phyloP scores from a whole-genome alignment of 2,888 invertebrate genomes.

The Lapara coniferarum region DNA sequence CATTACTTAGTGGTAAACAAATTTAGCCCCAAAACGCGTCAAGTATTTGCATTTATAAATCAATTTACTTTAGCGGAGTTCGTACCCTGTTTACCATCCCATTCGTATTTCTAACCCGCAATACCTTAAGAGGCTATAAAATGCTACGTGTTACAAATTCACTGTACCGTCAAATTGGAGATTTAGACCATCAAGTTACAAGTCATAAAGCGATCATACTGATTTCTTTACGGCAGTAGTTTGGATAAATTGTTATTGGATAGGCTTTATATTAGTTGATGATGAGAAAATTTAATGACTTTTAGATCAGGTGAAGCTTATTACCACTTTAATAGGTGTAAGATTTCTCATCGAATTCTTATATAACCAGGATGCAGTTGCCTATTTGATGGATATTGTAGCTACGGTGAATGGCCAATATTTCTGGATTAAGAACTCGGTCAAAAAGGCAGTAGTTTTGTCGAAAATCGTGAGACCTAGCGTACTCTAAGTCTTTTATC shows the following conservation, averaged over 20 bases:
- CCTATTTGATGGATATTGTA: too few relatives aligned
- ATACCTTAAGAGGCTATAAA: conserved; percentile 24
- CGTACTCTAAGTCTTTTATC: too few relatives aligned
- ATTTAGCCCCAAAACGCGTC: conserved; percentile 24
- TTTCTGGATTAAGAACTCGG: too few relatives aligned
- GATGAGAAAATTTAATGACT: not conserved
- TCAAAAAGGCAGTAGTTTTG: too few relatives aligned
- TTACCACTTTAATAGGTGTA: too few relatives aligned
- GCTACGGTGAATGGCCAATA: too few relatives aligned
- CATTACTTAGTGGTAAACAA: conserved; percentile 28
- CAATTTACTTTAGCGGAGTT: conserved; percentile 2
- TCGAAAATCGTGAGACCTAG: too few relatives aligned
- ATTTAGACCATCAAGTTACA: not conserved
- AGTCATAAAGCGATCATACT: conserved; percentile 5
- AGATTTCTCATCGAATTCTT: too few relatives aligned
- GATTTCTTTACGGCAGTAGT: not conserved
- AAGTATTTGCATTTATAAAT: conserved; percentile 22
- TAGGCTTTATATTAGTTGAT: not conserved
- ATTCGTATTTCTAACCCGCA: conserved; percentile 14
- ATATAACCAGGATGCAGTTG: too few relatives aligned
- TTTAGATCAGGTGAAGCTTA: too few relatives aligned
- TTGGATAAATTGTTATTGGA: not conserved
- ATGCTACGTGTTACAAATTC: conserved; percentile 7
- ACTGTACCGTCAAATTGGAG: conserved; percentile 26
- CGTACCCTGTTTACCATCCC: conserved; percentile 24